Base-by-base conservation (phyloP, 2,113 vertebrate species). In the rat (Rattus norvegicus) region DNA sequence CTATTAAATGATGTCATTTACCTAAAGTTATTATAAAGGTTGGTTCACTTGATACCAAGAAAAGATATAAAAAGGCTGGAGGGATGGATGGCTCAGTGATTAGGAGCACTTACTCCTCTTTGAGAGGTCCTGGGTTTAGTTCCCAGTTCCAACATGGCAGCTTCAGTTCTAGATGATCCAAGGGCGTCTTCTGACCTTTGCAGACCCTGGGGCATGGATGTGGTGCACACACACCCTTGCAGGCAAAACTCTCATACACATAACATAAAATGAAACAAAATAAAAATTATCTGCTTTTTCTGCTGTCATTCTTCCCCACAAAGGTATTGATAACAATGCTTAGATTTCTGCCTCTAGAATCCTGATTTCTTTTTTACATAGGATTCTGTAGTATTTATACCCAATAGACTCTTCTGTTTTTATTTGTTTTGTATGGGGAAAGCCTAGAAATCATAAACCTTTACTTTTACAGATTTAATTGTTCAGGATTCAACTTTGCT, bases 401-500 rank as follows among this genome's bases (percentile, higher is more conserved):
- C 61, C 7, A 7, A 59, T 3, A 47, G 5, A 70, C 1, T 86
- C 59, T 75, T 19, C 39, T 76, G 1, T 91, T 91, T 91, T 88
- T 54, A 17, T 86, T 92, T 92, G 47, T 72, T 95, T 93, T 85
- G 16, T 30, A 59, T 77, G 33, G 49, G 92, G 93, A 86, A 96
- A 92, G n/a, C 19, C 19, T 86, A 84, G 69, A 43, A 90, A 80
- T 92, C 83, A 36, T 3, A 17, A 88, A 65, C 86, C 91, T 96
- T 94, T 70, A 90, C 63, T 92, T 96, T 61, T 95, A 75, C 28
- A 77, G 75, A 76, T 93, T 88, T 92, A 80, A 80, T 77, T 67
- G 43, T 93, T 16, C 87, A 80, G 63, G 70, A 59, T 2, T 43
- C 6, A 59, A 43, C 65, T 96, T 39, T 90, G 36, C 87, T 88